Percentiles rank a stretch among this genome's conserved stretches.
These are phyloP conservation scores for Huso huso DNA, from an alignment of 2,797 vertebrate species.

Conservation along the genomic window DNA sequence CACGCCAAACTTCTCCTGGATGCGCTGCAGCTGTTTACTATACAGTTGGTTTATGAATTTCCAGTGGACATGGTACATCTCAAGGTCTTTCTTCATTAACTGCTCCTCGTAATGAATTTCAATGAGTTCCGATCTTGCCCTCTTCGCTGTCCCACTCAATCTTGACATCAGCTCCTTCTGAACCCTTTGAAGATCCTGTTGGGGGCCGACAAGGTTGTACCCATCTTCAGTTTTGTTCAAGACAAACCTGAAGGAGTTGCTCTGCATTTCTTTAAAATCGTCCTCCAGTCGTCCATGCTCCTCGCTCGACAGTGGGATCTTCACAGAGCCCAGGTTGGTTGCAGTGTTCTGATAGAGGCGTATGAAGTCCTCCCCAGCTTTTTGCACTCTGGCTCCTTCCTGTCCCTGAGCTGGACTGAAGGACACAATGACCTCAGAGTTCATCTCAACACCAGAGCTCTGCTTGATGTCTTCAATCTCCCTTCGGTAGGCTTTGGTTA, in stretches of 20 bases:
- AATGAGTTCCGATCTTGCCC: neutral
- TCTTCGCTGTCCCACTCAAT: neutral
- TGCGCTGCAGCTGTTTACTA: neutral
- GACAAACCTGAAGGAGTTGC: conserved; percentile 20
- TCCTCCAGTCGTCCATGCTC: conserved; percentile 10
- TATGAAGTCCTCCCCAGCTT: conserved; percentile 23
- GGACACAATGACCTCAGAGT: conserved; percentile 14
- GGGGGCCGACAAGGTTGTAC: conserved; percentile 15
- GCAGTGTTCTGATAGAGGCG: conserved; percentile 13
- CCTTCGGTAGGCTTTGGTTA: conserved; percentile 31
- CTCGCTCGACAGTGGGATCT: conserved; percentile 1
- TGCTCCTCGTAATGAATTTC: conserved; percentile 29
- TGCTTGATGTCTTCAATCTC: conserved; percentile 31
- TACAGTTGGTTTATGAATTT: neutral
- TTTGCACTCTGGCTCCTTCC: neutral
- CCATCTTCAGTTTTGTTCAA: conserved; percentile 18
- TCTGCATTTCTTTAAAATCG: neutral
- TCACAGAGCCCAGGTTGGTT: rapidly evolving
- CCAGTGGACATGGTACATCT: conserved; percentile 32
- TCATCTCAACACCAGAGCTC: conserved; percentile 27
- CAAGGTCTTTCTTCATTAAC: conserved; percentile 15
- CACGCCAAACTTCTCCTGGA: conserved; percentile 42
- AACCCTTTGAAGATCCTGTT: neutral
- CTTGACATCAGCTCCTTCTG: neutral
- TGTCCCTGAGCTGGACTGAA: conserved; percentile 2